Base-by-base conservation (phyloP, 2,113 vertebrate genomes). In the Polypterus bichir region DNA sequence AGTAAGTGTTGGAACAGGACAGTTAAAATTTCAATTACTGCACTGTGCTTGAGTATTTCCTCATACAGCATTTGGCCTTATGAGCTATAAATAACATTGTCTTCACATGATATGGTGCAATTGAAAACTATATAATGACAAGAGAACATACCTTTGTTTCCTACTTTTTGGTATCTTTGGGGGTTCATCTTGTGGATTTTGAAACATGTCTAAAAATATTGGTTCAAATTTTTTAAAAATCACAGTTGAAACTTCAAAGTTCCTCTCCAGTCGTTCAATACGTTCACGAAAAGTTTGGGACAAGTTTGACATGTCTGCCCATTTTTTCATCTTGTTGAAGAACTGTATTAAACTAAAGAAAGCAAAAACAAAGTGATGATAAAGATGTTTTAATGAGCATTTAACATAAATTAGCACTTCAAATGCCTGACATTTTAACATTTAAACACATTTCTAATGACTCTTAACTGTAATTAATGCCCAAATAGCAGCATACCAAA, bases 311-410 rank as follows among this genome's bases (percentile, higher is more conserved):
- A 99, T 99, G 75, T 98, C 92, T 58, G 93, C 88, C 96, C 96
- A 99, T 59, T 96, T 98, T 80, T 91, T 96, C 92, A 99, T 99
- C 82, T 99, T 99, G 60, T 80, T 94, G 81, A 99, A 99, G 84
- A 99, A 99, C 83, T 97, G 90, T 77, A 99, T 97, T 73, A 99
- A 82, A 72, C 95, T 98, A 73, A 48, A 77, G 55, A 76, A 51
- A 64, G 53, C 64, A 55, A 4, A 64, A 46, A 45, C 10, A 67
- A 66, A 3, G 62, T 46, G 5, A 52, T 60, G 65, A 67, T 67
- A 70, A 67, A 71, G 69, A 62, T 27, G 27, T 27, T 27, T 27
- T 27, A 27, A 27, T 27, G 27, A 27, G 27, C 27, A 27, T 27
- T 27, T 27, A 27, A 27, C 27, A 27, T 27, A 27, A 27, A 27